A percentile compares a stretch with the other conserved stretches of the same genome.
Evolutionary conservation across 2,113 vertebrate genomes (phyloP).

Genomic region (Burhinus bistriatus): DNA sequence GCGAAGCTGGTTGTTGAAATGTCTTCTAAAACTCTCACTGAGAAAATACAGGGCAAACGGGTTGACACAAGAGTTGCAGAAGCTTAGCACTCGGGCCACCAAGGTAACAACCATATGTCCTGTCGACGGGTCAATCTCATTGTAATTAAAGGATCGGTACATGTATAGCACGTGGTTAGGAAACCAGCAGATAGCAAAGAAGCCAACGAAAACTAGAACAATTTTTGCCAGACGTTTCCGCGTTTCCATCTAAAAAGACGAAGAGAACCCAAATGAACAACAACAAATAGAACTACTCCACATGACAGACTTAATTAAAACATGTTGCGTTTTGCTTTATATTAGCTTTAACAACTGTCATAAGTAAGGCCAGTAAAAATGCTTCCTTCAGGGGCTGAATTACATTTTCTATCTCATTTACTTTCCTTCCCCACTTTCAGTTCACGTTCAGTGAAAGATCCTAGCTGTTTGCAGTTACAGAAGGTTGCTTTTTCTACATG

Average conservation of each 20-base stretch:
- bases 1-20: constrained; percentile 88
- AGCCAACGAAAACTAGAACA: constrained; percentile 90
- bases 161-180: constrained; percentile 92
- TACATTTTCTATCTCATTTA: neutral
- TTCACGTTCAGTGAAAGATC: neutral
- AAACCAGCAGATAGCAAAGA: constrained; percentile 91
- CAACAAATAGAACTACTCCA: neutral
- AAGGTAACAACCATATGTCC: constrained; percentile 87
- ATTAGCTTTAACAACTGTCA: neutral
- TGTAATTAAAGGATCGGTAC: constrained; percentile 92
- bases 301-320: neutral
- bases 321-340: neutral
- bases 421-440: neutral
- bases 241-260: constrained; percentile 86
- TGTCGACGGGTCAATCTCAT: constrained; percentile 81
- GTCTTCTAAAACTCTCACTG: constrained; percentile 88
- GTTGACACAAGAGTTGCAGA: constrained; percentile 93
- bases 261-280: constrained; percentile 12
- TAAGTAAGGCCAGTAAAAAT: neutral
- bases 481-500: neutral
- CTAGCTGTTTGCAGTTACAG: neutral
- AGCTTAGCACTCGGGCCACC: constrained; percentile 87
- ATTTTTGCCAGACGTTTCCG: constrained; percentile 93
- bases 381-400: neutral
- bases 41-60: constrained; percentile 93